Conservation (phyloP, 2,888 invertebrate species). For the Apamea crenata region DNA sequence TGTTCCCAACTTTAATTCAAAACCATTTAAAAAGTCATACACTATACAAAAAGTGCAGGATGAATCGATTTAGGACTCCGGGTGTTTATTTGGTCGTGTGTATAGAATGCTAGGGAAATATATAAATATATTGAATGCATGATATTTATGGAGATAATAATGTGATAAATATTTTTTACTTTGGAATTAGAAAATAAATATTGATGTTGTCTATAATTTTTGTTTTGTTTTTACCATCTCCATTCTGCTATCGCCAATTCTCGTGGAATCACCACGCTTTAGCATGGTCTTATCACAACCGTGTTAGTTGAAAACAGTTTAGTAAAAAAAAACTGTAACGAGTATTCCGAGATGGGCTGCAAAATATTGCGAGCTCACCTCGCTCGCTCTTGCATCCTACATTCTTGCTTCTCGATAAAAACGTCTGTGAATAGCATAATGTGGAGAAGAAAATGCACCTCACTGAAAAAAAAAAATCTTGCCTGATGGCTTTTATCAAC, state of each 20-base stretch:
- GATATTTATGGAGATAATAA: slow-evolving; percentile 45
- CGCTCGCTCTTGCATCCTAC: too few species aligned
- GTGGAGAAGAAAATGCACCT: too few species aligned
- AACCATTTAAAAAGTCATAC: too few species aligned
- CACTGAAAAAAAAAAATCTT: too few species aligned
- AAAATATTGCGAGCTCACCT: too few species aligned
- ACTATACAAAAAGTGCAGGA: background rate
- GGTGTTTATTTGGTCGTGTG: slow-evolving; percentile 5
- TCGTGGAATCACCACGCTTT: background rate
- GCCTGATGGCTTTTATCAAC: too few species aligned
- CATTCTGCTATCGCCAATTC: background rate
- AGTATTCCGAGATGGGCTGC: too few species aligned
- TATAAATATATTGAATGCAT: slow-evolving; percentile 45
- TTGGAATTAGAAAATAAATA: slow-evolving; percentile 61
- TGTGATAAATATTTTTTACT: slow-evolving; percentile 66
- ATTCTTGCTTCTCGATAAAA: background rate
- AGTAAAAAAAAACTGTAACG: background rate
- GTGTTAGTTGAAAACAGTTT: background rate
- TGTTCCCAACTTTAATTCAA: background rate
- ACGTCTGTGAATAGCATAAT: too few species aligned
- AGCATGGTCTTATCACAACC: too few species aligned
- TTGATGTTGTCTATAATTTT: slow-evolving; percentile 58
- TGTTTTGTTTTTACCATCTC: slow-evolving; percentile 13
- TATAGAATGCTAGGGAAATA: slow-evolving; percentile 7
- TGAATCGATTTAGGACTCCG: background rate